phyloP scores from a whole-genome alignment of 2,888 invertebrate genomes.

The Hypselothyrea guttata region DNA sequence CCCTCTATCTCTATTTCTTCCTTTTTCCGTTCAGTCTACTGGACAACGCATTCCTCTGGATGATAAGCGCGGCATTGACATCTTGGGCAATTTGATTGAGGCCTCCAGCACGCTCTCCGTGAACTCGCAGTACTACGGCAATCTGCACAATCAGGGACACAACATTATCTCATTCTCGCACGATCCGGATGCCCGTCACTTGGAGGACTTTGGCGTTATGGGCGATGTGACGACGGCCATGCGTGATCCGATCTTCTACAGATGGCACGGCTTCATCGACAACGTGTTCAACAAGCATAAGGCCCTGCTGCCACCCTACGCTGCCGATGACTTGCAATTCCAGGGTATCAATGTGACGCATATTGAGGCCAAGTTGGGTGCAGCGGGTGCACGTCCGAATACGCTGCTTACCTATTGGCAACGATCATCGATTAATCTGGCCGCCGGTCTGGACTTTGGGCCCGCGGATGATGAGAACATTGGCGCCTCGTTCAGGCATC shows the following conservation, averaged over 20 bases:
- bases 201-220: slow-evolving; percentile 91
- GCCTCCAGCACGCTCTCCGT: slow-evolving; percentile 85
- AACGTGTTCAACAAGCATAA: slow-evolving; percentile 89
- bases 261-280: slow-evolving; percentile 92
- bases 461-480: slow-evolving; percentile 86
- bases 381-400: slow-evolving; percentile 82
- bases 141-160: slow-evolving; percentile 92
- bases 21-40: slow-evolving; percentile 42
- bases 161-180: slow-evolving; percentile 89
- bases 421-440: slow-evolving; percentile 90
- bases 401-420: slow-evolving; percentile 89
- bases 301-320: slow-evolving; percentile 84
- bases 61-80: slow-evolving; percentile 87
- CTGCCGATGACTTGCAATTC: slow-evolving; percentile 72
- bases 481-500: slow-evolving; percentile 88
- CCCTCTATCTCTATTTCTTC: no score
- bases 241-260: slow-evolving; percentile 93
- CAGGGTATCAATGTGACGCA: slow-evolving; percentile 60
- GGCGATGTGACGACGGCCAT: slow-evolving; percentile 92
- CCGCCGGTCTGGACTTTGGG: slow-evolving; percentile 91
- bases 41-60: slow-evolving; percentile 75
- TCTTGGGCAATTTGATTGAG: slow-evolving; percentile 91
- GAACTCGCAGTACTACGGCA: slow-evolving; percentile 88
- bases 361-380: slow-evolving; percentile 63
- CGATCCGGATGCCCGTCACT: slow-evolving; percentile 87